These are phyloP conservation scores for Mus spicilegus DNA, from an alignment of 2,113 vertebrate species.

Conservation along the genomic window DNA sequence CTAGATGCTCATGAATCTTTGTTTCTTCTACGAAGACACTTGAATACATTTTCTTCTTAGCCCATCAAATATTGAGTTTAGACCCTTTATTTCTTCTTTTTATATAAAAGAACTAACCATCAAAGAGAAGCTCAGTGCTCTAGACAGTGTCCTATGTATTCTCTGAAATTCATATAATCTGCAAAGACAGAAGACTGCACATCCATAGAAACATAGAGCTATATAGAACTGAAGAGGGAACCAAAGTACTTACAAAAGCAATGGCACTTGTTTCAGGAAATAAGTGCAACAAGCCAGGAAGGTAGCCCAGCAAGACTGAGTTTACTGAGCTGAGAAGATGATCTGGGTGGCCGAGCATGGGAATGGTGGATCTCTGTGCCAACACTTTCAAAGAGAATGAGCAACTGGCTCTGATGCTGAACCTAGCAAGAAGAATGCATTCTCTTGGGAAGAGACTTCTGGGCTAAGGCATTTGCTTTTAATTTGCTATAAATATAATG, in stretches of 20 bases:
- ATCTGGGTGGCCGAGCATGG: neutral
- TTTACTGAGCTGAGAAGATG: neutral
- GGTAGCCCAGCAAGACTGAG: neutral
- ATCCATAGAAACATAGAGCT: slow-evolving; percentile 35
- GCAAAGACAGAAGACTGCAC: neutral
- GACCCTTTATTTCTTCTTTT: slow-evolving; percentile 11
- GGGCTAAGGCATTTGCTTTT: neutral
- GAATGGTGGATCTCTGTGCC: too few relatives aligned
- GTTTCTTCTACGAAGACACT: neutral
- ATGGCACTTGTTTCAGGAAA: neutral
- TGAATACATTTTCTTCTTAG: neutral
- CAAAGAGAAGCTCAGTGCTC: neutral
- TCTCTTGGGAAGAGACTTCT: neutral
- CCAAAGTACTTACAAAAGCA: neutral
- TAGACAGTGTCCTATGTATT: neutral
- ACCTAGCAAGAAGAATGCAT: neutral
- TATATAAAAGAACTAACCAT: neutral
- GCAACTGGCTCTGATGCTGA: neutral
- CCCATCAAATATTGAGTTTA: neutral
- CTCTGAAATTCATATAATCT: neutral
- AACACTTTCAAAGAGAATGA: neutral
- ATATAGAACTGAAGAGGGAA: neutral
- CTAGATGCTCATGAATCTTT: neutral
- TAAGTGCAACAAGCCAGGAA: slow-evolving; percentile 6
- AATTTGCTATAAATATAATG: neutral